Evolutionary conservation across 2,113 vertebrate genomes (phyloP), one percentile per base, ranked within the genome.

Genomic region (Catagonus wagneri): DNA sequence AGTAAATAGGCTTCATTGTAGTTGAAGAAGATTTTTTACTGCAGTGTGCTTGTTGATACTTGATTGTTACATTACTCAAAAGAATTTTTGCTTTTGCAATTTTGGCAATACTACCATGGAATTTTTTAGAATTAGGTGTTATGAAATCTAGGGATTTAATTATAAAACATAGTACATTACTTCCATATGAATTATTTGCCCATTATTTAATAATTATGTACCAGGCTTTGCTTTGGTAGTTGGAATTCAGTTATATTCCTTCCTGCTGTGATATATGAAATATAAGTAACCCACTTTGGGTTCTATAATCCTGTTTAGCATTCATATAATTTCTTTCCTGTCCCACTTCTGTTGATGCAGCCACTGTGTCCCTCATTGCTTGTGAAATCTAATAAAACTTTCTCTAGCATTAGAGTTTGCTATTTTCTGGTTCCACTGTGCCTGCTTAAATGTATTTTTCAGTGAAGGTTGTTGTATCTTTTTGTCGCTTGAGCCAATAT

Each of bases 121-220:
- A 83, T 83, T 83, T 63, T 76, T 50, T 74, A 66, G 29, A 52
- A 1, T 84, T 78, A 60, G 22, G 20, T n/a, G 27, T n/a, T 90
- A 60, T 76, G 23, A 94, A 90, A 68, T 69, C 12, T 52, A 88
- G 6, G 3, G 9, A 10, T 66, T 68, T 50, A 11, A 14, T n/a
- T n/a, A n/a, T n/a, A 54, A 81, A 60, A 52, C 84, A 27, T 14
- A 65, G 19, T 71, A 6, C 36, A 58, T 75, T 88, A 32, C 6
- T 87, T 71, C 20, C 44, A 76, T 66, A 60, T 94, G 50, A 66
- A 44, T 58, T 89, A 86, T 89, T 68, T 83, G 54, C 19, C 29
- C 69, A 94, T 83, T 83, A 81, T 60, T 90, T 94, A 58, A 68
- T 76, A 76, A 17, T 75, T 83, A 44, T 3, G 66, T 76, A 8